Conservation (phyloP, 2,797 vertebrate species). For the Erethizon dorsatum region DNA sequence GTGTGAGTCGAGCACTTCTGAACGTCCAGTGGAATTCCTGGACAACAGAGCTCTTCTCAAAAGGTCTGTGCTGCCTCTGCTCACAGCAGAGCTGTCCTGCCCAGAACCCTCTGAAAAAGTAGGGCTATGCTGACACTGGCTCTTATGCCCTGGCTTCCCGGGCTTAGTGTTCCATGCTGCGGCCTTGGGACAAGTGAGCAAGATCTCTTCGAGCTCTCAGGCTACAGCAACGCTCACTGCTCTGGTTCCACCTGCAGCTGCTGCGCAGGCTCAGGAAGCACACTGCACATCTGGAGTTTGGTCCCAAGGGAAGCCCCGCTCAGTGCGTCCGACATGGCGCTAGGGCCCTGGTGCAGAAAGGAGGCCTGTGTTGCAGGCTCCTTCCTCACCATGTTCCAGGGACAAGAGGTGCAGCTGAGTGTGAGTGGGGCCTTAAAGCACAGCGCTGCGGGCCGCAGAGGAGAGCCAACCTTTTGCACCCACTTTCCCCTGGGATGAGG, state of each 20-base stretch:
- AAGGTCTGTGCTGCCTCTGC: not conserved
- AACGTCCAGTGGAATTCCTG: rapidly evolving
- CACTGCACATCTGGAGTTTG: rapidly evolving
- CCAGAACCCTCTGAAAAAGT: not conserved
- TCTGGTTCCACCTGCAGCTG: not conserved
- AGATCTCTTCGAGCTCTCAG: not conserved
- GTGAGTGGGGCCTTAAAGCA: not conserved
- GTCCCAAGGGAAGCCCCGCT: not conserved
- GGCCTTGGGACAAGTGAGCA: not conserved
- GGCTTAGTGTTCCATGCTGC: not conserved
- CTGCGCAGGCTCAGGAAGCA: not conserved
- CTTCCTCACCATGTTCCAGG: not conserved
- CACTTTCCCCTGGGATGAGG: not conserved
- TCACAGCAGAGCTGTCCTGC: no score
- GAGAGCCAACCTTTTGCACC: not conserved
- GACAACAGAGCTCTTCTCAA: not conserved
- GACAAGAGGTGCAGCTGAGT: not conserved
- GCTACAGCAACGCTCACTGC: rapidly evolving
- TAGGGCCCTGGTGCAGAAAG: not conserved
- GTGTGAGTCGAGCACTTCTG: not conserved
- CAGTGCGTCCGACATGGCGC: not conserved
- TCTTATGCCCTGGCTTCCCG: not conserved
- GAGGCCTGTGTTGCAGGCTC: not conserved
- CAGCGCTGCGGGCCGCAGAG: not conserved
- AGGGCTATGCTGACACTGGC: not conserved